phyloP scores from a whole-genome alignment of 2,113 vertebrate genomes.

The Halcyon malimbica region DNA sequence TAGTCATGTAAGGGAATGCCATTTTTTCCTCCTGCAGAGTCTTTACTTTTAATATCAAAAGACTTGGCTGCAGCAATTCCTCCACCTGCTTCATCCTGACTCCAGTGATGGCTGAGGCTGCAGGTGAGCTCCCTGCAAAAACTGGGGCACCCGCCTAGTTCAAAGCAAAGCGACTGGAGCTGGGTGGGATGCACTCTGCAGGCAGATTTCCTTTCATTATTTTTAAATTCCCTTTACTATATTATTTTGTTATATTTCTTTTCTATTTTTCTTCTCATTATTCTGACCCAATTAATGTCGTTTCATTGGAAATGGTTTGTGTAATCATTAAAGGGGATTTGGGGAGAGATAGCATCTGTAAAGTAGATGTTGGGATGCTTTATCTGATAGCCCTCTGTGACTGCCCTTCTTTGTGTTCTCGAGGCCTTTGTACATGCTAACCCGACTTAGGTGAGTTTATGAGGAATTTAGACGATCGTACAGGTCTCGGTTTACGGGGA shows the following conservation, averaged over 20 bases:
- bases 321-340: neutral
- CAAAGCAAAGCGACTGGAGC: neutral
- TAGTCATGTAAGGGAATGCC: neutral
- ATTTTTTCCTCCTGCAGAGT: neutral
- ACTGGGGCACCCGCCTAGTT: neutral
- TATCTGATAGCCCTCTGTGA: neutral
- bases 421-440: neutral
- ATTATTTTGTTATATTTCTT: neutral
- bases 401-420: neutral
- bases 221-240: neutral
- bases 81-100: neutral
- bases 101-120: neutral
- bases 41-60: slow-evolving; percentile 1
- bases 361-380: neutral
- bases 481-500: neutral
- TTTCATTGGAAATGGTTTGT: neutral
- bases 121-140: neutral
- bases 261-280: neutral
- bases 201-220: neutral
- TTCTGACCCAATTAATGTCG: neutral
- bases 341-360: neutral
- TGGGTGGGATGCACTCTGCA: neutral
- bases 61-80: neutral
- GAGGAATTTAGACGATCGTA: neutral
- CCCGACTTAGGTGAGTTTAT: neutral